A percentile compares a stretch with the other conserved stretches of the same genome.
Evolutionary conservation across 2,888 invertebrate genomes (phyloP).

Genomic region (Geophilus truncorum): DNA sequence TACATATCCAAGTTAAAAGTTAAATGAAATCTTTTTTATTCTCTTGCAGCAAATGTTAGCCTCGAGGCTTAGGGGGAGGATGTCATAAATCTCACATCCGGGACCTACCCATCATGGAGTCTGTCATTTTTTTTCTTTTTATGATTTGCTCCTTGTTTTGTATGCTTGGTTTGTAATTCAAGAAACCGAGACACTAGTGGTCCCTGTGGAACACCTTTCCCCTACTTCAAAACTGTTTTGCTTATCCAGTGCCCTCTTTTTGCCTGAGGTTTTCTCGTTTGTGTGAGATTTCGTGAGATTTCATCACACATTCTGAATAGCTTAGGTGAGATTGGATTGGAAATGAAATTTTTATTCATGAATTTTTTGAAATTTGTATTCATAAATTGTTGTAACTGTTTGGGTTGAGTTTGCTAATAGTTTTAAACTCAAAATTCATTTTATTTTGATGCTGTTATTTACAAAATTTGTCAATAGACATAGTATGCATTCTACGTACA

Average conservation of each 20-base stretch:
- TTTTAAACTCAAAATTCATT: too few relatives aligned
- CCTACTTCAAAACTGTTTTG: background rate
- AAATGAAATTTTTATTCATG: background rate
- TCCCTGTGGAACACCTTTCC: background rate
- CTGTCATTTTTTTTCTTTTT: background rate
- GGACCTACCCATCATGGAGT: background rate
- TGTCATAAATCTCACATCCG: background rate
- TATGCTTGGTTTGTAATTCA: background rate
- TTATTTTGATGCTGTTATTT: too few relatives aligned
- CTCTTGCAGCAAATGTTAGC: background rate
- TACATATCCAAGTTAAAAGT: background rate
- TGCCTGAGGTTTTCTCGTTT: background rate
- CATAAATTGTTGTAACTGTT: too few relatives aligned
- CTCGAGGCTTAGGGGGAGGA: background rate
- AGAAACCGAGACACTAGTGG: background rate
- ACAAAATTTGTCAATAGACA: too few relatives aligned
- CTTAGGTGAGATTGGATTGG: background rate
- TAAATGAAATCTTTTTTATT: background rate
- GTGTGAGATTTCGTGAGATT: background rate
- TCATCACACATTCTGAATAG: background rate
- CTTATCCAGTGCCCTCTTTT: background rate
- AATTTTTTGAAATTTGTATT: too few relatives aligned
- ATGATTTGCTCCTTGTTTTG: conserved; percentile 5
- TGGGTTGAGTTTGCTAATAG: too few relatives aligned
- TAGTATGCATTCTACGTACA: too few relatives aligned